phyloP scores from a whole-genome alignment of 2,113 vertebrate genomes.

The Grantiella picta region DNA sequence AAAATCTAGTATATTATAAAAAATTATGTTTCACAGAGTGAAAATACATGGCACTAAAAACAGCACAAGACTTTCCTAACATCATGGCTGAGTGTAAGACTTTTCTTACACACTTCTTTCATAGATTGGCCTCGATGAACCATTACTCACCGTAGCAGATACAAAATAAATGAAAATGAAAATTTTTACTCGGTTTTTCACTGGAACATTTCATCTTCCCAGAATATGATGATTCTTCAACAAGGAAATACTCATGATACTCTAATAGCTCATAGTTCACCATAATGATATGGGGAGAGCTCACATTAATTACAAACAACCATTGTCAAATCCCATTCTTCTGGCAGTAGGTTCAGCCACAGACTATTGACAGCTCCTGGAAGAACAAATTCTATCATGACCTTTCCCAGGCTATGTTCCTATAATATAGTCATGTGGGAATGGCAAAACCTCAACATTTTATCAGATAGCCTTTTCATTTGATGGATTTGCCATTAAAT shows the following conservation, averaged over 20 bases:
- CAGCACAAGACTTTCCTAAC: neutral
- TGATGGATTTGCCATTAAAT: neutral
- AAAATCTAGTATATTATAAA: neutral
- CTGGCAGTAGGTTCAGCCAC: neutral
- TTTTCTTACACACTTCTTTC: neutral
- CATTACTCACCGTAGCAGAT: neutral
- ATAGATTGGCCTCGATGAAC: neutral
- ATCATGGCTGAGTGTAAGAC: neutral
- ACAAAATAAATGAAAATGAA: neutral
- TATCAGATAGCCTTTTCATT: neutral
- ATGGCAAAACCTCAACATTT: neutral
- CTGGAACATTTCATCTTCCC: neutral
- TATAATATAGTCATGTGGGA: rapidly evolving
- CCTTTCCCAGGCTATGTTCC: neutral
- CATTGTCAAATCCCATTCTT: neutral
- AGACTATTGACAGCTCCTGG: constrained; percentile 13
- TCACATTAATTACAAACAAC: neutral
- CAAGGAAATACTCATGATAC: neutral
- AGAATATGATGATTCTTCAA: neutral
- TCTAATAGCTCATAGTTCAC: neutral
- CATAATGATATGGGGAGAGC: neutral
- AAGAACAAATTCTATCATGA: neutral
- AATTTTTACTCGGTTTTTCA: neutral
- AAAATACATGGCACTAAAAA: neutral
- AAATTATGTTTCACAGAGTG: neutral